phyloP scores from a whole-genome alignment of 2,113 vertebrate species.

The Alces alces region DNA sequence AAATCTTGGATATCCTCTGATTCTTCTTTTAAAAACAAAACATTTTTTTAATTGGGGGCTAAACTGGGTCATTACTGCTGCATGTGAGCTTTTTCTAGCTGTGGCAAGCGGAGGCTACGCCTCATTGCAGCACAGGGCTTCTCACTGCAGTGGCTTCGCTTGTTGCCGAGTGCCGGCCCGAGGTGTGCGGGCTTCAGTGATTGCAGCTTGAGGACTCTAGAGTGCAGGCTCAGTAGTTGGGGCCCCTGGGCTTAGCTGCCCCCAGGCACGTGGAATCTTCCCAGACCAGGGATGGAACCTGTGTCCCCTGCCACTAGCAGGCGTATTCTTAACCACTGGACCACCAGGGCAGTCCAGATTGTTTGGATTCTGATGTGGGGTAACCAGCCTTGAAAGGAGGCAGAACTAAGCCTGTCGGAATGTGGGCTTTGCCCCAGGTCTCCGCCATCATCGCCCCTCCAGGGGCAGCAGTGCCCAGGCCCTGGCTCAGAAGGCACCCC shows the following conservation, averaged over 20 bases:
- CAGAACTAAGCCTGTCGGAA: rapidly evolving
- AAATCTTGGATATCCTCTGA: neutral
- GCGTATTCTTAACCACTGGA: neutral
- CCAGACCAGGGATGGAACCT: neutral
- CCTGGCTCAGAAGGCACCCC: neutral
- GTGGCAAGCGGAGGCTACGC: neutral
- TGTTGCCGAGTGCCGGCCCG: rapidly evolving
- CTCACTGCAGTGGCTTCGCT: rapidly evolving
- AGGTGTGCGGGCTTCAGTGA: neutral
- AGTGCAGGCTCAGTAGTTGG: neutral
- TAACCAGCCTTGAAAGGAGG: rapidly evolving
- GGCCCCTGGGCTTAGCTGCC: neutral
- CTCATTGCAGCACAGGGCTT: rapidly evolving
- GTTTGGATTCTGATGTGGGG: rapidly evolving
- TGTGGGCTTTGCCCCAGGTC: rapidly evolving
- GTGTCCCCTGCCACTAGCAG: neutral
- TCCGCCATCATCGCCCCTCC: neutral
- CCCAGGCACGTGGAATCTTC: neutral
- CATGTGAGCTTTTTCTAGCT: neutral
- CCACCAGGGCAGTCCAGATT: neutral
- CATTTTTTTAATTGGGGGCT: neutral
- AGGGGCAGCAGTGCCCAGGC: neutral
- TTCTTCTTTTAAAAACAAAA: neutral
- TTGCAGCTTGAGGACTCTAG: neutral
- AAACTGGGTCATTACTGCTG: neutral